phyloP scores from a whole-genome alignment of 2,797 vertebrate genomes.

The Anabas testudineus region DNA sequence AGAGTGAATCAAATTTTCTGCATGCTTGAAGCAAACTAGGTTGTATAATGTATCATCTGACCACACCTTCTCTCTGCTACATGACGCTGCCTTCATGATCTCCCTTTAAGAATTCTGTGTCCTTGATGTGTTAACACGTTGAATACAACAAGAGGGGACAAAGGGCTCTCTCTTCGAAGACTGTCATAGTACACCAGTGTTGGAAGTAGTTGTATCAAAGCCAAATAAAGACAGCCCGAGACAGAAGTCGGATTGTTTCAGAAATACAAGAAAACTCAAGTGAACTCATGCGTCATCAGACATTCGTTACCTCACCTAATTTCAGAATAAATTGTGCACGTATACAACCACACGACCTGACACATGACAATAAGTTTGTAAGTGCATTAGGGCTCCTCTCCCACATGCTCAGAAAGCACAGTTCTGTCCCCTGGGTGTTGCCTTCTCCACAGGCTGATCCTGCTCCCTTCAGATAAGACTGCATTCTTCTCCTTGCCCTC shows the following conservation, averaged over 20 bases:
- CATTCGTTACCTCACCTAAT: slow-evolving; percentile 1
- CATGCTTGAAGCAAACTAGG: slow-evolving; percentile 18
- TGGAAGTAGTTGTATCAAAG: too few species aligned
- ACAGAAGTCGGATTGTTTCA: background rate
- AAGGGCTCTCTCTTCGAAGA: background rate
- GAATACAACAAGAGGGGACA: slow-evolving; percentile 20
- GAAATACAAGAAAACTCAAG: too few species aligned
- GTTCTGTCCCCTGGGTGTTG: slow-evolving; percentile 45
- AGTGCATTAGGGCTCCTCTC: slow-evolving; percentile 30
- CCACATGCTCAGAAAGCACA: slow-evolving; percentile 37
- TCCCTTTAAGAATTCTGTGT: slow-evolving; percentile 1
- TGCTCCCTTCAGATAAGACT: slow-evolving; percentile 70
- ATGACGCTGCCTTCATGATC: background rate
- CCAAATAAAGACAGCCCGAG: background rate
- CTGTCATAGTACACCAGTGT: background rate
- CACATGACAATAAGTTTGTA: background rate
- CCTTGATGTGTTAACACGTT: slow-evolving; percentile 12
- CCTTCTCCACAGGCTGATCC: slow-evolving; percentile 51
- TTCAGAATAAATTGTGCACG: slow-evolving; percentile 13
- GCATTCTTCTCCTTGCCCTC: slow-evolving; percentile 10
- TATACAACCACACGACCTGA: slow-evolving; percentile 11
- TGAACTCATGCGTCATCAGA: background rate
- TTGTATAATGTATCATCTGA: background rate
- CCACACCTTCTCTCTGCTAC: slow-evolving; percentile 8
- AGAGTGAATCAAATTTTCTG: background rate